phyloP scores from a whole-genome alignment of 1,140 invertebrate genomes.

The Geopemphigus sp. region DNA sequence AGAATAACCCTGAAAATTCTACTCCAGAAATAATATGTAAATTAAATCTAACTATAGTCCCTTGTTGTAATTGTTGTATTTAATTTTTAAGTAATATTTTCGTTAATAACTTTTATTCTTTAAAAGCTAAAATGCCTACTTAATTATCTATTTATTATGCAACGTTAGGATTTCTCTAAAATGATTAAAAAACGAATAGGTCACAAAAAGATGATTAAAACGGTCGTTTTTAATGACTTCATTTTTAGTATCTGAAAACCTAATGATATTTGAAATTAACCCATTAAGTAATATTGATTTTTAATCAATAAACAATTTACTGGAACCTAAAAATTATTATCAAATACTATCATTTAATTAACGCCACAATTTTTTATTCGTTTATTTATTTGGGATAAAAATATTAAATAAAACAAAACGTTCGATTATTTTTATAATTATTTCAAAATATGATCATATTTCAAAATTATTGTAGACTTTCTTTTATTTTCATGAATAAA shows the following conservation, averaged over 20 bases:
- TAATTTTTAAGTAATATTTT: not conserved
- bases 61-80: not conserved
- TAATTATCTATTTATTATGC: conserved; percentile 25
- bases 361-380: no score
- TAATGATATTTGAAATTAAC: not conserved
- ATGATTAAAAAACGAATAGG: not conserved
- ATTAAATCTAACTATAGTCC: not conserved
- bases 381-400: no score
- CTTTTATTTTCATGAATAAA: no score
- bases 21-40: not conserved
- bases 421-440: no score
- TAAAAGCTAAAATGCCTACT: not conserved
- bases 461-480: no score
- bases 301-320: not conserved
- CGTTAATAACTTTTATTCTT: not conserved
- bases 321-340: no score
- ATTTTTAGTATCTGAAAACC: not conserved
- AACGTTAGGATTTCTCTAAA: not conserved
- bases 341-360: no score
- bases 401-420: no score
- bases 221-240: not conserved
- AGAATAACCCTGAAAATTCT: not conserved
- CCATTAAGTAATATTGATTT: conserved; percentile 6
- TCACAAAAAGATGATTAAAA: not conserved
- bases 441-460: no score